Conservation (phyloP, 1,140 invertebrate species). For the Zaprionus africanus region DNA sequence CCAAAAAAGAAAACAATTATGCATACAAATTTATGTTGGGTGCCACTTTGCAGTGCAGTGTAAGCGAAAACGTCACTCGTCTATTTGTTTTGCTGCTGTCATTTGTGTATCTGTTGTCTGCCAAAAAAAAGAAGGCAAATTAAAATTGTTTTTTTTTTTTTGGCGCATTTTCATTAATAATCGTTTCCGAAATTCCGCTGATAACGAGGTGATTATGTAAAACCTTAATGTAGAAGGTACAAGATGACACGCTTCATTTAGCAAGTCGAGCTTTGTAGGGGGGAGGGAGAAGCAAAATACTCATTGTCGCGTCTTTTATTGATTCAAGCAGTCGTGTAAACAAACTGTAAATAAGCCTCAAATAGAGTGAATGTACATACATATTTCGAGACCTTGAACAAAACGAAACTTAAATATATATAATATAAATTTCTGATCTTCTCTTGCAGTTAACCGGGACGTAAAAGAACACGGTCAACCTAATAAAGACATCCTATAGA, state of each 20-base stretch:
- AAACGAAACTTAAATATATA: neutral
- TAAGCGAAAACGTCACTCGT: constrained; percentile 59
- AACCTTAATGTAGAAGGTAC: neutral
- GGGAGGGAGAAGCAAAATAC: neutral
- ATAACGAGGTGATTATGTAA: constrained; percentile 46
- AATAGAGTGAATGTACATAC: neutral
- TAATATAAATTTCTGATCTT: constrained; percentile 13
- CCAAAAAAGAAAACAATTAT: neutral
- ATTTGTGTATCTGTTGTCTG: constrained; percentile 47
- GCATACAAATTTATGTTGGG: neutral
- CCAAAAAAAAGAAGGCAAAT: constrained; percentile 28
- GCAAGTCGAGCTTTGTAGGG: neutral
- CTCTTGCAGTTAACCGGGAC: constrained; percentile 38
- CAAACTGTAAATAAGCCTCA: constrained; percentile 4
- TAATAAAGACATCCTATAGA: neutral
- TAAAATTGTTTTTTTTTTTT: constrained; percentile 8
- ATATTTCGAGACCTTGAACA: neutral
- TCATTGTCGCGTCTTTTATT: constrained; percentile 24
- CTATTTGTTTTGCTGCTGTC: constrained; percentile 64
- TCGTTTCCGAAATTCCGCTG: constrained; percentile 19
- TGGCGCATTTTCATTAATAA: constrained; percentile 34
- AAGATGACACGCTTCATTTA: constrained; percentile 30
- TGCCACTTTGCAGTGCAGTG: constrained; percentile 39
- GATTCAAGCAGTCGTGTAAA: constrained; percentile 5
- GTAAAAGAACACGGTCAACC: constrained; percentile 4